Evolutionary conservation across 1,140 invertebrate species (phyloP), one percentile per base, ranked within the genome.

Genomic region (Zaprionus africanus): DNA sequence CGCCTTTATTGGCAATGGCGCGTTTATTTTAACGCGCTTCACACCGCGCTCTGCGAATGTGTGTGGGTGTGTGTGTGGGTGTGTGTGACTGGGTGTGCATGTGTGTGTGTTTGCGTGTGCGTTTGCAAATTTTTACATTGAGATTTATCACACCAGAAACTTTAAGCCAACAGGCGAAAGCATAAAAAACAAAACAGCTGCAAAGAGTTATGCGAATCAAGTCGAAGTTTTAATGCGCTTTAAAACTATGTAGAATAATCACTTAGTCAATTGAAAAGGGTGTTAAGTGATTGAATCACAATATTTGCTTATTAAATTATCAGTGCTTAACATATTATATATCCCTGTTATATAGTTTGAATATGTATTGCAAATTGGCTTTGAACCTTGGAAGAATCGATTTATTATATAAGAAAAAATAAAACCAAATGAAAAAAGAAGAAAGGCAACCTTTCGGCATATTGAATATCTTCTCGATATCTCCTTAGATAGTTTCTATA

Each of bases 121-220:
- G 76, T 64, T 69, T 73, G 85, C 74, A 90, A 70, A 90, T 90
- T 88, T 87, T 79, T 79, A 84, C 84, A 90, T 83, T 88, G 85
- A 83, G 84, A 88, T 88, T 88, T 88, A 88, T 88, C 78, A 81
- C 81, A 72, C 79, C 71, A 78, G 82, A 86, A 86, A 82, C 78
- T 80, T 80, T 69, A 80, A 78, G 51, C 78, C 74, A 66, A 57
- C 57, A 31, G 69, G 53, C 62, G 17, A 61, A 36, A 46, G 24
- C 34, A 5, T 19, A 67, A 78, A 59, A 72, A 71, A 43, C 15
- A 19, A 36, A 38, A 24, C 46, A 43, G 13, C 1, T 28, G 13
- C 46, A 51, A 43, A 15, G 12, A 6, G 46, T 9, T 17, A 12
- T 0, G 17, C 4, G n/a, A 1, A 17, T 11, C 41, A 51, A 57